Evolutionary conservation across 2,888 invertebrate genomes (phyloP).

Genomic region (Torymus auratus): DNA sequence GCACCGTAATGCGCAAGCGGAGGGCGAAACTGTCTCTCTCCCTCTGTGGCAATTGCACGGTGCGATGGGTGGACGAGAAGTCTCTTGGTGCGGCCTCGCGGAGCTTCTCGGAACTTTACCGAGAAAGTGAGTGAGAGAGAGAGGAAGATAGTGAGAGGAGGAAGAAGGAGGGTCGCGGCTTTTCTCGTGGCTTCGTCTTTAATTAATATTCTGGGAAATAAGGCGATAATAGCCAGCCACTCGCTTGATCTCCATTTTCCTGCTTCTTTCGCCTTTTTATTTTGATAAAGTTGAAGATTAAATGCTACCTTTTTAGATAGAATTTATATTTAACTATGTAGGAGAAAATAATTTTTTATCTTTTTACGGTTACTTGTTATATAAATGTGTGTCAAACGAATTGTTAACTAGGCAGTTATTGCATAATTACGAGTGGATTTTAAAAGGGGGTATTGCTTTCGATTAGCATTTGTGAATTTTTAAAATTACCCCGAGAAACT

Average conservation of each 20-base stretch:
- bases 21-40: background rate
- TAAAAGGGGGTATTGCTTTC: too few relatives aligned
- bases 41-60: background rate
- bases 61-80: slow-evolving; percentile 9
- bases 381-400: too few relatives aligned
- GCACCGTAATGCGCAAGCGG: slow-evolving; percentile 32
- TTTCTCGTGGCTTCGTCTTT: slow-evolving; percentile 65
- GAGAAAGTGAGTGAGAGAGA: background rate
- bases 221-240: slow-evolving; percentile 64
- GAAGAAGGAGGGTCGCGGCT: slow-evolving; percentile 49
- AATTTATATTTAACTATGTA: too few relatives aligned
- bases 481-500: too few relatives aligned
- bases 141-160: background rate
- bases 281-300: too few relatives aligned
- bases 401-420: too few relatives aligned
- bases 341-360: too few relatives aligned
- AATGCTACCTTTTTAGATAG: too few relatives aligned
- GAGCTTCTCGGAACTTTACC: slow-evolving; percentile 56
- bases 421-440: too few relatives aligned
- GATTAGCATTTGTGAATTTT: too few relatives aligned
- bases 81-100: slow-evolving; percentile 42
- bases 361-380: too few relatives aligned
- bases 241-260: background rate
- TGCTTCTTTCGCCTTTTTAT: background rate
- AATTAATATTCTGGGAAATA: slow-evolving; percentile 71